These are phyloP conservation scores for Pyralis farinalis DNA, from an alignment of 2,888 invertebrate species.

Conservation along the genomic window DNA sequence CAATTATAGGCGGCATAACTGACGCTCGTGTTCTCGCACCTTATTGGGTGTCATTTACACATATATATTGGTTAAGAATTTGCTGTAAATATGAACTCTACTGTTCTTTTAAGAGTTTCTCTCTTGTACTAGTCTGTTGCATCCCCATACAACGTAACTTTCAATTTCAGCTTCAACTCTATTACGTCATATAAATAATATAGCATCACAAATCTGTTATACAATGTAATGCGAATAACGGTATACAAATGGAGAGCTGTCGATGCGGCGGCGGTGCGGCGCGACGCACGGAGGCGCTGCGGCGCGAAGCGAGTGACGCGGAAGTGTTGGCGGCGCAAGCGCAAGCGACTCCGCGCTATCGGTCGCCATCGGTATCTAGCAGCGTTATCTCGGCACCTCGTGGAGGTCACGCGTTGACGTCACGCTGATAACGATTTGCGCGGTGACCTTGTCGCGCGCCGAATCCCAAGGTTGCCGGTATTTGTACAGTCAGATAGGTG, in stretches of 20 bases:
- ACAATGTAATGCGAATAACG: not conserved
- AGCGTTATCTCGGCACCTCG: constrained; percentile 71
- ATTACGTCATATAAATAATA: too few relatives aligned
- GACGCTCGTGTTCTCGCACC: too few relatives aligned
- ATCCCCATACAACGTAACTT: too few relatives aligned
- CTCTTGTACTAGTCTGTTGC: too few relatives aligned
- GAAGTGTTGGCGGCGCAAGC: constrained; percentile 28
- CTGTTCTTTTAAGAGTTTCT: too few relatives aligned
- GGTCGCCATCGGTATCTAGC: constrained; percentile 66
- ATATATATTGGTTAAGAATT: too few relatives aligned
- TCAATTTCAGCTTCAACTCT: too few relatives aligned
- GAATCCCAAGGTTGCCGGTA: constrained; percentile 77
- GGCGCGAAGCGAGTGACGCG: constrained; percentile 11
- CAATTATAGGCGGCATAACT: too few relatives aligned
- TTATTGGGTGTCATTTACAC: too few relatives aligned
- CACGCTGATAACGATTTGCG: constrained; percentile 79
- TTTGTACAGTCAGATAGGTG: constrained; percentile 74
- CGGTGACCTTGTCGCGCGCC: constrained; percentile 78
- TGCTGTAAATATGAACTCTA: too few relatives aligned
- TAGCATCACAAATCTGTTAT: not conserved
- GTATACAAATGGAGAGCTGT: not conserved
- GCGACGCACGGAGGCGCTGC: too few relatives aligned
- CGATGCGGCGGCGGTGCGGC: too few relatives aligned
- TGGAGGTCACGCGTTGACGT: constrained; percentile 76
- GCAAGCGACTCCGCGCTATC: constrained; percentile 49